Base-by-base conservation (phyloP, 2,797 vertebrate genomes). In the Chelon auratus region DNA sequence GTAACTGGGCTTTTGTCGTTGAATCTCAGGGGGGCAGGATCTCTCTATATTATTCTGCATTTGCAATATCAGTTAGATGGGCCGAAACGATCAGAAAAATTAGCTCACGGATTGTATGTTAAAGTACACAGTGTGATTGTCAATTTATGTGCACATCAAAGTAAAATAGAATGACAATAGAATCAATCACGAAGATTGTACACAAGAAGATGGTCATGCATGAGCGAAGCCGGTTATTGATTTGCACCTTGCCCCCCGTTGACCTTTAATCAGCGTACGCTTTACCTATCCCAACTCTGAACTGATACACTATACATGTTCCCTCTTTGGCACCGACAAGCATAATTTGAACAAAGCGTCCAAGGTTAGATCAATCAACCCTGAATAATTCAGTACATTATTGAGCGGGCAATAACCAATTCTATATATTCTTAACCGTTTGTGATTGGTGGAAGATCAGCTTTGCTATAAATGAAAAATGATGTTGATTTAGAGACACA, bases 41-140 rank as follows among this genome's bases (percentile, higher is more conserved):
- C 33, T 68, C 73, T 77, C 64, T 80, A 22, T 82, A 15, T 68
- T 58, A 68, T 59, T 66, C 42, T 64, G 42, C 52, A 47, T 6
- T 64, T 86, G 79, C 39, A 59, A 69, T 76, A 80, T 72, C 62
- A 68, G 78, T 86, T 56, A 68, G 54, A 70, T 40, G 59, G 37
- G 17, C 40, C 30, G 58, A 68, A 82, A 54, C 48, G 74, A 77
- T 86, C 82, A 66, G 42, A 82, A 86, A 72, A 87, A 90, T 90
- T 86, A 89, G 82, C 76, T 81, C 76, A 71, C 70, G 75, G 71
- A 71, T 77, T 84, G 77, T 43, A 65, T 48, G 60, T 72, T 82
- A 76, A 81, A 20, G 66, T 66, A 64, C 72, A 58, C 39, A 40
- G 39, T 12, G 13, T 7, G 30, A 33, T 33, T 33, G 30, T 33